Percentiles rank a stretch among this genome's conserved stretches.
phyloP scores from a whole-genome alignment of 2,888 invertebrate genomes.

The Antheraea yamamai region DNA sequence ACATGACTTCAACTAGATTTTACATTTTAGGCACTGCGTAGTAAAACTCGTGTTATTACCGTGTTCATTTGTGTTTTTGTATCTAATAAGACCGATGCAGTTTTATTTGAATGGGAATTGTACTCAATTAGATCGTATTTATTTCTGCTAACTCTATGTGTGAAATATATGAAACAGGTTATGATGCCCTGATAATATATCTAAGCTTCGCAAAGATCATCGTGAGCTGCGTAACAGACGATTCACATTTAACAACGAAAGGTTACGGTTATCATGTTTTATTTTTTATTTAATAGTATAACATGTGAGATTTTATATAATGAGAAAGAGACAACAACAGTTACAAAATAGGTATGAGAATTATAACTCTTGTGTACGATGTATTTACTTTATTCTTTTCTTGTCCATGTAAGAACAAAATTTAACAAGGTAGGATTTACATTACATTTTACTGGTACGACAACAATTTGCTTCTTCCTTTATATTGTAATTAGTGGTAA shows the following conservation, averaged over 20 bases:
- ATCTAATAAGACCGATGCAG: too few species aligned
- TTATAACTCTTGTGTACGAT: not conserved
- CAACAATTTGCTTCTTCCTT: not conserved
- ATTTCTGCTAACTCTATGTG: not conserved
- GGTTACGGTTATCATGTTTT: constrained; percentile 28
- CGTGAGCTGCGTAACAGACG: constrained; percentile 26
- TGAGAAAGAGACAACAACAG: not conserved
- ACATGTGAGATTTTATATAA: not conserved
- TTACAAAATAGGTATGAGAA: not conserved
- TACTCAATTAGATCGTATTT: not conserved
- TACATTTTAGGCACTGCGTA: too few species aligned
- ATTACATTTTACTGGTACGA: not conserved
- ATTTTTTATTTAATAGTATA: not conserved
- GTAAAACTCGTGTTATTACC: too few species aligned
- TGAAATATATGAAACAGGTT: not conserved
- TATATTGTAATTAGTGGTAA: not conserved
- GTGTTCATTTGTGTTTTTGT: too few species aligned
- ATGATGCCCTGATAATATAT: not conserved
- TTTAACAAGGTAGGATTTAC: not conserved
- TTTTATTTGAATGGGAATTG: too few species aligned
- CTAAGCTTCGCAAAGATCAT: constrained; percentile 18
- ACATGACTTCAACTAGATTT: too few species aligned
- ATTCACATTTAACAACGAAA: constrained; percentile 31
- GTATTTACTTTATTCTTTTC: not conserved
- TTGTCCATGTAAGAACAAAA: not conserved